Percentiles rank a stretch among this genome's conserved stretches.
Conservation (phyloP, 2,113 vertebrate species). For the Pitta sordida region DNA sequence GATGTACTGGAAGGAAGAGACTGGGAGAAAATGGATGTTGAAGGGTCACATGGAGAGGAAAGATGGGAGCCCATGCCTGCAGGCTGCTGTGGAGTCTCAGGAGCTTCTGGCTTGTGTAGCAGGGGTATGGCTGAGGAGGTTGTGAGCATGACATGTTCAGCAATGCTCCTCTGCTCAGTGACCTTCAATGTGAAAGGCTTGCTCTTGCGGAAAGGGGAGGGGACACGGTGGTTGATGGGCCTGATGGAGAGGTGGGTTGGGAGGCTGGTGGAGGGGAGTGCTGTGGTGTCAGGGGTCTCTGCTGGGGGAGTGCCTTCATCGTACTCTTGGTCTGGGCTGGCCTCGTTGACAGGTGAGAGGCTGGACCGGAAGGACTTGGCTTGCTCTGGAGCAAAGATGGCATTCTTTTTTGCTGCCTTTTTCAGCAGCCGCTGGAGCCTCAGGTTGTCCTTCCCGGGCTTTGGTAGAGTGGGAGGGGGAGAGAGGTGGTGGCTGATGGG, state of each 20-base stretch:
- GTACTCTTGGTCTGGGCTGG: conserved; percentile 81
- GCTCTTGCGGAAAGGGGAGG: conserved; percentile 68
- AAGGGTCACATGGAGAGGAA: background rate
- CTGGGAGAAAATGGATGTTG: background rate
- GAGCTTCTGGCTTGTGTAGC: background rate
- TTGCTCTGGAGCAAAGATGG: conserved; percentile 56
- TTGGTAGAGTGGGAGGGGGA: conserved; percentile 86
- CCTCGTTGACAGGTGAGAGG: conserved; percentile 90
- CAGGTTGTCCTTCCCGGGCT: conserved; percentile 86
- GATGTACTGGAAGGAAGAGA: background rate
- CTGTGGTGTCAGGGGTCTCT: conserved; percentile 25
- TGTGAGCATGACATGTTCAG: conserved; percentile 22
- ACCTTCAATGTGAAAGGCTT: conserved; percentile 63
- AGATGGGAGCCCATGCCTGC: background rate
- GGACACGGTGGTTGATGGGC: conserved; percentile 48
- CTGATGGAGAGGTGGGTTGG: conserved; percentile 37
- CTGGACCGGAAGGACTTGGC: conserved; percentile 77
- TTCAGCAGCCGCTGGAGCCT: conserved; percentile 86
- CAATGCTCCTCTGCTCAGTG: conserved; percentile 30
- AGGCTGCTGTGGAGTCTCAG: background rate
- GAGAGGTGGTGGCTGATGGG: conserved; percentile 64
- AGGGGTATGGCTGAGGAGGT: background rate
- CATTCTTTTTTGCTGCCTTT: conserved; percentile 80
- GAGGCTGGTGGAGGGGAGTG: background rate
- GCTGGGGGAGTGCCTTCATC: conserved; percentile 63